These are phyloP conservation scores for Misgurnus anguillicaudatus DNA, from an alignment of 2,113 vertebrate species.

Conservation along the genomic window DNA sequence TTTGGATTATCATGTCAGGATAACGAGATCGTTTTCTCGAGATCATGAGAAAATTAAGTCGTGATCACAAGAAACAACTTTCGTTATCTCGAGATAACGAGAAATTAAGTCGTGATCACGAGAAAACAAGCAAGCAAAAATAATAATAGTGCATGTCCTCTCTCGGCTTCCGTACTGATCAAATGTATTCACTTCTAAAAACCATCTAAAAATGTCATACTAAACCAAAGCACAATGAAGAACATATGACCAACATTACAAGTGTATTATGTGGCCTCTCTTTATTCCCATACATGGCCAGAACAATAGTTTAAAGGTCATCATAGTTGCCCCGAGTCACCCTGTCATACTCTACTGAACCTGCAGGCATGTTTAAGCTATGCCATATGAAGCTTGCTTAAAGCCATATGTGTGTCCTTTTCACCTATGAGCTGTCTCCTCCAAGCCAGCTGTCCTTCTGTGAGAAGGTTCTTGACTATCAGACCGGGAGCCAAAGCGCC, in stretches of 20 bases:
- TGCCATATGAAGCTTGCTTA: not conserved
- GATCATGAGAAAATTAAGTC: too few species aligned
- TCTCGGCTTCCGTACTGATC: too few species aligned
- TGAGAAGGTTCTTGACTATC: constrained; percentile 6
- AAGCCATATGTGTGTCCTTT: constrained; percentile 2
- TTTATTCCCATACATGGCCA: not conserved
- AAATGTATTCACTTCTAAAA: too few species aligned
- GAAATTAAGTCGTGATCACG: too few species aligned
- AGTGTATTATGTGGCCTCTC: not conserved
- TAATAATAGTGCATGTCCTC: too few species aligned
- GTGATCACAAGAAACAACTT: too few species aligned
- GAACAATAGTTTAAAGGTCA: not conserved
- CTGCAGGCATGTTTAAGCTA: not conserved
- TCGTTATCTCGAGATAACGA: too few species aligned
- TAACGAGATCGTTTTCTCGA: too few species aligned
- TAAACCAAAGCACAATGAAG: not conserved
- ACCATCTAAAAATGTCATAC: not conserved
- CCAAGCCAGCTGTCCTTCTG: constrained; percentile 22
- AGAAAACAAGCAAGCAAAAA: too few species aligned
- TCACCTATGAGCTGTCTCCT: constrained; percentile 29
- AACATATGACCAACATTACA: not conserved
- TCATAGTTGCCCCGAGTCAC: not conserved
- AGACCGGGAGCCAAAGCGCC: not conserved
- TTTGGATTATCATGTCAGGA: too few species aligned
- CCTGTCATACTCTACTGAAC: constrained; percentile 28